phyloP scores from a whole-genome alignment of 2,888 invertebrate genomes.

The Theristus sp. region DNA sequence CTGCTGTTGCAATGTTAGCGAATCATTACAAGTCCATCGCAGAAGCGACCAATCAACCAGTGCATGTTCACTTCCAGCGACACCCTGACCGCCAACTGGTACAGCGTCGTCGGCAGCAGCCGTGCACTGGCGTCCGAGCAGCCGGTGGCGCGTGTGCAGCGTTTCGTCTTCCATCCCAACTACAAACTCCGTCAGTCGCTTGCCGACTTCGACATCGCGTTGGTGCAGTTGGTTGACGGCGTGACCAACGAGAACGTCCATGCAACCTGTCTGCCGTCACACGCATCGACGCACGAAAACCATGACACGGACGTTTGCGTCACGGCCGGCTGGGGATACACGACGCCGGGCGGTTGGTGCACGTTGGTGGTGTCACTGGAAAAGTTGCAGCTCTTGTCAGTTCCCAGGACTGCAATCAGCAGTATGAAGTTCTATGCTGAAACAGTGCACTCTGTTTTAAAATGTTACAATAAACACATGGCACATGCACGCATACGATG shows the following conservation, averaged over 20 bases:
- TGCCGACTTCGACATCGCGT: conserved; percentile 39
- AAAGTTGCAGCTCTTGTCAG: background rate
- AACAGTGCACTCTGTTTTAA: too few relatives aligned
- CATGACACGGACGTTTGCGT: conserved; percentile 23
- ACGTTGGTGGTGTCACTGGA: background rate
- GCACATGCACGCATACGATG: too few relatives aligned
- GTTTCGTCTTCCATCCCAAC: conserved; percentile 13
- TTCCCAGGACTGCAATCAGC: too few relatives aligned
- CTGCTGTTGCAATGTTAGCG: too few relatives aligned
- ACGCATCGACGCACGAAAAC: conserved; percentile 34
- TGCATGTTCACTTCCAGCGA: too few relatives aligned
- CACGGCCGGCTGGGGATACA: conserved; percentile 42
- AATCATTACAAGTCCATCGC: too few relatives aligned
- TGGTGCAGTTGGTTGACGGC: conserved; percentile 37
- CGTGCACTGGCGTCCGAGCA: background rate
- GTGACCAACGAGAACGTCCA: conserved; percentile 32
- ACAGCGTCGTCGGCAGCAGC: background rate
- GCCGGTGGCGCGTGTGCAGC: background rate
- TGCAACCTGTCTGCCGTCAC: conserved; percentile 41
- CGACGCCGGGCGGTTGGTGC: conserved; percentile 34
- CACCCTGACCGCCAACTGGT: background rate
- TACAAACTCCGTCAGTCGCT: conserved; percentile 15
- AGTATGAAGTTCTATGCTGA: too few relatives aligned
- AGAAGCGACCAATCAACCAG: too few relatives aligned
- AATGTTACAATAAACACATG: too few relatives aligned